Evolutionary conservation across 2,797 vertebrate species (phyloP).

Genomic region (Clarias laeviceps): DNA sequence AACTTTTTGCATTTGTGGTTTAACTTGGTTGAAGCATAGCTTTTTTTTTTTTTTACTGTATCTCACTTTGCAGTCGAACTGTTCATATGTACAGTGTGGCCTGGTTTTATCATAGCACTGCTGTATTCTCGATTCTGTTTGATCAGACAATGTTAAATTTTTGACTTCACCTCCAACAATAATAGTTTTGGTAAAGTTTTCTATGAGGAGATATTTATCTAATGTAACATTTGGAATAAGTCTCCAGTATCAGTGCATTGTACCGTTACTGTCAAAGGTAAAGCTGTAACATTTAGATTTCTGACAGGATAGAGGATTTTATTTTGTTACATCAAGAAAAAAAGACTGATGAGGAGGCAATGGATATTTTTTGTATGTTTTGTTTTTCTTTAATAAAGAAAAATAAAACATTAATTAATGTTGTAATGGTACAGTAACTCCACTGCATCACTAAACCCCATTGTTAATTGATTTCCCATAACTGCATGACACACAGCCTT

Average conservation of each 20-base stretch:
- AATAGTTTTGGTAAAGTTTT: background rate
- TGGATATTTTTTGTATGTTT: background rate
- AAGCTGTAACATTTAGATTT: background rate
- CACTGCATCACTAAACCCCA: background rate
- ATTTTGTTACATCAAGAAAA: background rate
- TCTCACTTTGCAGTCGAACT: too few relatives aligned
- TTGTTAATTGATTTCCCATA: background rate
- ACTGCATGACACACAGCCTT: background rate
- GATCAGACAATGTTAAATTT: background rate
- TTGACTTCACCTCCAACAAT: background rate
- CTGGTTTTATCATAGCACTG: too few relatives aligned
- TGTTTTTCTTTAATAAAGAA: background rate
- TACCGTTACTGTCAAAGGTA: background rate
- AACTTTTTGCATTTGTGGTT: too few relatives aligned
- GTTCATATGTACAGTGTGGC: too few relatives aligned
- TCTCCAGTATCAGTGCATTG: background rate
- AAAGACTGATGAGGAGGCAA: background rate
- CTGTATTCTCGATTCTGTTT: too few relatives aligned
- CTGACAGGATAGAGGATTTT: background rate
- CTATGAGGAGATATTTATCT: background rate
- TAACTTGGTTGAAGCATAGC: too few relatives aligned
- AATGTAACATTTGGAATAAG: background rate
- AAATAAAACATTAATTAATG: background rate
- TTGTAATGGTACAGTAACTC: background rate
- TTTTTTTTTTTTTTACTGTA: too few relatives aligned